Evolutionary conservation across 2,888 invertebrate species (phyloP), one percentile per base, ranked within the genome.

Genomic region (Scaptomyza flava): DNA sequence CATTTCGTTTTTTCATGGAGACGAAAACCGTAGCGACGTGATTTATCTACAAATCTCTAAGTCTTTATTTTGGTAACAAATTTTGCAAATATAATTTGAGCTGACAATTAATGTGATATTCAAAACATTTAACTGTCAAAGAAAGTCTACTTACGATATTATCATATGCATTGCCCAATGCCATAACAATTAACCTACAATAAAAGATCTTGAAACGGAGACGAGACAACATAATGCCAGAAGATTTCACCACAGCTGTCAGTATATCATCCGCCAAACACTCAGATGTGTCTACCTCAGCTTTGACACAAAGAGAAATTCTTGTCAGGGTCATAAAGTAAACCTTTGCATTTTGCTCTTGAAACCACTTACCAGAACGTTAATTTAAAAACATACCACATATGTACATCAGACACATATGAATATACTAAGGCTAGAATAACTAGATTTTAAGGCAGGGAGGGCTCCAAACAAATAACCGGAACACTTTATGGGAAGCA

Each of bases 141-240:
- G 86, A 84, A 84, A 84, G 89, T 89, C 65, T 48, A 33, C 51
- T 51, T 63, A 31, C 41, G 68, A 65, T 72, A 47, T 42, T 42
- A 69, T 61, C 74, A 65, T 66, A 54, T 67, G 68, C 65, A 81
- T 87, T 89, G 73, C 85, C 50, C 89, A 86, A 89, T 86, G 86
- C 70, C 82, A 83, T 62, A 77, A 81, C 85, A 63, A 89, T 86
- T 89, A 89, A 86, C 89, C 89, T 62, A 84, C 74, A 72, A 88
- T 74, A 58, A 71, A 41, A 84, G 89, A 87, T 89, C 88, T 84
- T 79, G 86, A 70, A 82, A 56, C 69, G 53, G 42, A 48, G 73
- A 50, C 45, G 57, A 45, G 80, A 51, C 52, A 47, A 31, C 38
- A 36, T n/a, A 47, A 45, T 47, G 45, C 53, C 61, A 72, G 78